A percentile compares a stretch with the other conserved stretches of the same genome.
Conservation (phyloP, 2,888 invertebrate genomes). For the Lissocephala sabroskyi region DNA sequence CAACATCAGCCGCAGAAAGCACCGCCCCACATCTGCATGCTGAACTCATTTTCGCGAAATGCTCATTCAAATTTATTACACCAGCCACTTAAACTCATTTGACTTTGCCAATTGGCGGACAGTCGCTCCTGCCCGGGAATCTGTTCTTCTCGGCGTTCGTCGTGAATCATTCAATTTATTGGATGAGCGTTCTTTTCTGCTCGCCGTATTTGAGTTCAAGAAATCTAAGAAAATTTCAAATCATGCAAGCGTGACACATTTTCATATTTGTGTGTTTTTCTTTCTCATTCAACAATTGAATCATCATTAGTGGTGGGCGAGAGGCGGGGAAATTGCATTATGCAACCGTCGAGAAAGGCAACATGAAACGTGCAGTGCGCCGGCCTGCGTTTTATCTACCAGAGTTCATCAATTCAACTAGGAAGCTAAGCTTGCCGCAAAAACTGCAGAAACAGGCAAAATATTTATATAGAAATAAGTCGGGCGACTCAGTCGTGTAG, state of each 20-base stretch:
- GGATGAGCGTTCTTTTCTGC: constrained; percentile 18
- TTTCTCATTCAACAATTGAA: constrained; percentile 29
- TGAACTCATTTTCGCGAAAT: not conserved
- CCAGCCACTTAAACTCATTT: constrained; percentile 49
- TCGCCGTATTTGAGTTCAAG: not conserved
- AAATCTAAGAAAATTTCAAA: constrained; percentile 13
- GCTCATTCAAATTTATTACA: constrained; percentile 39
- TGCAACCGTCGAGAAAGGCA: constrained; percentile 31
- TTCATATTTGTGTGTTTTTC: constrained; percentile 19
- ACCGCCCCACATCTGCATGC: not conserved
- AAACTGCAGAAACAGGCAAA: not conserved
- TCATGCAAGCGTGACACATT: constrained; percentile 50
- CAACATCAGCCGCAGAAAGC: not conserved
- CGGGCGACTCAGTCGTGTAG: constrained; percentile 47
- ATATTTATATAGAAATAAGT: not conserved
- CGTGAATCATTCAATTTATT: constrained; percentile 53
- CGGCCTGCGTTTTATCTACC: constrained; percentile 46
- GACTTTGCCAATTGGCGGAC: constrained; percentile 40
- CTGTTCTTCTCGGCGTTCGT: no score
- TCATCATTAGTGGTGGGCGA: constrained; percentile 24
- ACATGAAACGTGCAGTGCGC: constrained; percentile 17
- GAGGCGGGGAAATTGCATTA: constrained; percentile 22
- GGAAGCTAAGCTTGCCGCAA: constrained; percentile 45
- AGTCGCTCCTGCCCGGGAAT: constrained; percentile 16
- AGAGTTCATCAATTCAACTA: constrained; percentile 61